Percentiles rank a stretch among this genome's conserved stretches.
Evolutionary conservation across 2,888 invertebrate genomes (phyloP).

Genomic region (Phytoseiulus persimilis): DNA sequence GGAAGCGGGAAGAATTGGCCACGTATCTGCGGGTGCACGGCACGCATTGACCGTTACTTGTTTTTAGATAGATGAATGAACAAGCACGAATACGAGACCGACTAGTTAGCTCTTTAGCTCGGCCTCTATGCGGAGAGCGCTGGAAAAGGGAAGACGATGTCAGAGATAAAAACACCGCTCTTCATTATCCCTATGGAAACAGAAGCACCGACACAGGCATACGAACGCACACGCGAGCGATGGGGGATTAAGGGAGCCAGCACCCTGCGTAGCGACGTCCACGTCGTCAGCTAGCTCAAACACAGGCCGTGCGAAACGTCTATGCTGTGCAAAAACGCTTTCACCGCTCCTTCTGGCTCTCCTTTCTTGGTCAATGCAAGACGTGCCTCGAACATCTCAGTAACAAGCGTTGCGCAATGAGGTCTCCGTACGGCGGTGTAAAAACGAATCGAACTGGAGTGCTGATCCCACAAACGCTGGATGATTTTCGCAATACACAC

Average conservation of each 20-base stretch:
- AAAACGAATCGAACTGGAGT: no score
- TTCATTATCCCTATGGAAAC: conserved; percentile 5
- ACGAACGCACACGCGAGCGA: not conserved
- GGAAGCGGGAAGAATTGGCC: no score
- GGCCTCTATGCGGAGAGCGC: not conserved
- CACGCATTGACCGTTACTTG: no score
- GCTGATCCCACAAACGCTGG: no score
- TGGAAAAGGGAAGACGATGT: not conserved
- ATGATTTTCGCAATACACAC: no score
- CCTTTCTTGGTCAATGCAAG: not conserved
- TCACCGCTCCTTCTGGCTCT: not conserved
- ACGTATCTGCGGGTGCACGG: no score
- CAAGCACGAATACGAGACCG: not conserved
- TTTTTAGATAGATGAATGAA: no score
- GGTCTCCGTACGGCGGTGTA: not conserved
- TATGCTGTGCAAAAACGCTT: not conserved
- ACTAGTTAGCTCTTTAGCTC: not conserved
- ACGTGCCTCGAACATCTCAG: not conserved
- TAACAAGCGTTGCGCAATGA: not conserved
- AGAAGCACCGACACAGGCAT: not conserved
- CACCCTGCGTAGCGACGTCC: not conserved
- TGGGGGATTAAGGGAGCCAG: not conserved
- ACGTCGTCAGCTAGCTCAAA: not conserved
- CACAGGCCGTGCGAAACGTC: not conserved
- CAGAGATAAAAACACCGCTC: not conserved